These are phyloP conservation scores for Dunckerocampus dactyliophorus DNA, from an alignment of 2,113 vertebrate species.

Conservation along the genomic window DNA sequence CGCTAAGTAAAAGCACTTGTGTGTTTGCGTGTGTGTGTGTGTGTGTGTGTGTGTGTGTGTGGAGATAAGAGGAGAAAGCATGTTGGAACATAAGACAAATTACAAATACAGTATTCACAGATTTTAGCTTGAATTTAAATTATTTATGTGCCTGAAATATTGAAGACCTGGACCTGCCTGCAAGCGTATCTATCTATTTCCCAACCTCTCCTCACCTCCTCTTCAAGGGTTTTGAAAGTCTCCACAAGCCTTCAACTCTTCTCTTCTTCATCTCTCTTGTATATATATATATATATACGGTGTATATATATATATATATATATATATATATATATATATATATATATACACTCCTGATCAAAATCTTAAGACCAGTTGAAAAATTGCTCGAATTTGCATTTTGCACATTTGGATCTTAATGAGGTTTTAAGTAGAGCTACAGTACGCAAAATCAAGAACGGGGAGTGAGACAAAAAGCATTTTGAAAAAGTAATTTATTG, in stretches of 20 bases:
- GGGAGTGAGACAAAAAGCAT: too few relatives aligned
- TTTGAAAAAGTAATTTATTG: too few relatives aligned
- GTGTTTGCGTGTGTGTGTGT: constrained; percentile 5
- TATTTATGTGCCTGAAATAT: constrained; percentile 53
- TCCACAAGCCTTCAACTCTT: constrained; percentile 30
- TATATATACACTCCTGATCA: constrained; percentile 35
- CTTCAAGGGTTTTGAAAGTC: constrained; percentile 44
- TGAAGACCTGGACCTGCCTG: constrained; percentile 50
- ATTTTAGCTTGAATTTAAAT: constrained; percentile 45
- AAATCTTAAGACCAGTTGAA: too few relatives aligned
- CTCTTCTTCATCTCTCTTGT: constrained; percentile 26
- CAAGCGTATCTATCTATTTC: constrained; percentile 25
- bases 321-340: background rate
- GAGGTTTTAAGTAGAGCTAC: too few relatives aligned
- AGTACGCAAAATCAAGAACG: too few relatives aligned
- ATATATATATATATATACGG: too few relatives aligned
- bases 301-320: too few relatives aligned
- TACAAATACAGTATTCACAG: constrained; percentile 46
- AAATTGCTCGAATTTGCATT: too few relatives aligned
- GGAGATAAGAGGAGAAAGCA: constrained; percentile 20
- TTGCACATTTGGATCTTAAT: too few relatives aligned
- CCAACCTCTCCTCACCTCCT: constrained; percentile 39
- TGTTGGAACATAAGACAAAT: constrained; percentile 26
- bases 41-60: constrained; percentile 8
- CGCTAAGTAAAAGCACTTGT: constrained; percentile 23